Base-by-base conservation (phyloP, 2,888 invertebrate species). In the Masnerella sp. region DNA sequence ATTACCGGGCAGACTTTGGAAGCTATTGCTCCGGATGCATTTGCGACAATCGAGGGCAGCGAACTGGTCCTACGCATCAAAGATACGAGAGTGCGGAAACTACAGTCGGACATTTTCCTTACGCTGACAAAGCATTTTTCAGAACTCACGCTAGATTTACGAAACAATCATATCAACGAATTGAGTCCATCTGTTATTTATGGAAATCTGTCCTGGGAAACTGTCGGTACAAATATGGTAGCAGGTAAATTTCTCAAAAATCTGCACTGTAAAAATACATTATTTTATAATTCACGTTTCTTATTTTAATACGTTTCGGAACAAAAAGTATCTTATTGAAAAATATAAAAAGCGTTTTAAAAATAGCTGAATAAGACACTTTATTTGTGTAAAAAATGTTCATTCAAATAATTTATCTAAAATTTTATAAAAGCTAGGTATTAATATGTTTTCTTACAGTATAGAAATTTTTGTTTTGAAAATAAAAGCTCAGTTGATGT, bases 161-260 rank as follows among this genome's bases (percentile, higher is more conserved):
- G 95, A 77, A 91, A 93, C 85, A 97, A 97, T 89, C 92, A 93
- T 88, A 91, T 96, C 83, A 91, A 93, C 68, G 93, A 94, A 76
- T 90, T 96, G 77, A 94, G 94, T 86, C 95, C 96, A 25, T 94
- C 95, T 74, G 93, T 94, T 74, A 93, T 96, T 85, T 96, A 96
- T 87, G 94, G 94, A 20, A 96, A 96, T 87, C 92, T 93, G 78
- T 94, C 94, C 17, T 96, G 96, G 96, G 95, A 95, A 87, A 92
- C 93, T 77, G 93, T 95, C 77, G 96, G 96, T 9, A 96, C 96
- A 3, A 94, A 95, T 83, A 90, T 95, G 84, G 92, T 96, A 62
- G 92, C 94, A 88, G 94, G 94, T 94, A 88, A 88, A 89, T 79
- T 2, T 54, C n/a, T 17, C 7, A 22, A 7, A 7, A 5, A 22